Conservation (phyloP, 2,888 invertebrate genomes). For the Hipparchia sbordonii region DNA sequence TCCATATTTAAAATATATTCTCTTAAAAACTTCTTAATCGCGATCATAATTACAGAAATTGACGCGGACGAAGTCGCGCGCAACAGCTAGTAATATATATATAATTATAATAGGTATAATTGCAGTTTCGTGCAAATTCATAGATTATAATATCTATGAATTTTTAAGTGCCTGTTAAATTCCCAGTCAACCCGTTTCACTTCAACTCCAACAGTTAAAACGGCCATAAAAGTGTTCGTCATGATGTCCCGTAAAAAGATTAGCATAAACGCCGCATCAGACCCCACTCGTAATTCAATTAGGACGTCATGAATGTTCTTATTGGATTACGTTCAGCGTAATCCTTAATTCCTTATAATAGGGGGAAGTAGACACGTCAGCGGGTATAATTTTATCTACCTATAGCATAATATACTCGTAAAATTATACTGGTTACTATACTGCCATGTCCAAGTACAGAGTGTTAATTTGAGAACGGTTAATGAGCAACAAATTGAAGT, state of each 20-base stretch:
- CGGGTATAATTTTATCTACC: constrained; percentile 5
- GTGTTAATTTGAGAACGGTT: too few relatives aligned
- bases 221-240: constrained; percentile 14
- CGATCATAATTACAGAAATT: too few relatives aligned
- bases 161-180: background rate
- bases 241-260: constrained; percentile 36
- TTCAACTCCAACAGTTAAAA: background rate
- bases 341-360: constrained; percentile 30
- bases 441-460: too few relatives aligned
- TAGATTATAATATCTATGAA: background rate
- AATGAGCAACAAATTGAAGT: too few relatives aligned
- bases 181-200: constrained; percentile 11
- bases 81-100: too few relatives aligned
- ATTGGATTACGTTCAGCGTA: constrained; percentile 37
- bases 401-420: background rate
- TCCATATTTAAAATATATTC: too few relatives aligned
- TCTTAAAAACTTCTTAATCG: too few relatives aligned
- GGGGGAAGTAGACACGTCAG: constrained; percentile 17
- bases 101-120: too few relatives aligned
- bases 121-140: background rate
- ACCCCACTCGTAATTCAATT: constrained; percentile 37
- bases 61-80: too few relatives aligned
- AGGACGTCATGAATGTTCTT: constrained; percentile 35
- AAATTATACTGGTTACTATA: too few relatives aligned
- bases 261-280: constrained; percentile 37